phyloP scores from a whole-genome alignment of 2,797 vertebrate genomes.

The Sitta carolinensis region DNA sequence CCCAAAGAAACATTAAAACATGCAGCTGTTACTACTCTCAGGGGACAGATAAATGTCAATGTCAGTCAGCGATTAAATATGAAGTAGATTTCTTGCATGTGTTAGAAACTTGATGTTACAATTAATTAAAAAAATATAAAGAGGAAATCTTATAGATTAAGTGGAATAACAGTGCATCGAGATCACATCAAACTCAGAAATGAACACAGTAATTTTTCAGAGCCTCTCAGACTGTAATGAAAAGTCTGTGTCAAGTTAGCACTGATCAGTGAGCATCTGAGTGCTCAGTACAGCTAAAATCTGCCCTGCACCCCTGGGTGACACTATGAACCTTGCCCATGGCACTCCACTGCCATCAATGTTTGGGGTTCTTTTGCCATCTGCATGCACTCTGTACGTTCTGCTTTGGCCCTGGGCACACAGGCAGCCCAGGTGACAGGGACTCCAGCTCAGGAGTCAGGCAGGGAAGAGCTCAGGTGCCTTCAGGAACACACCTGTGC shows the following conservation, averaged over 20 bases:
- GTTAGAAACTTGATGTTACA: not conserved
- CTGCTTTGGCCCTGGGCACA: not conserved
- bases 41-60: not conserved
- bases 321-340: accelerated
- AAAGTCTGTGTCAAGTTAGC: not conserved
- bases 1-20: not conserved
- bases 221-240: not conserved
- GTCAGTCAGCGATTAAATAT: not conserved
- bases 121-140: not conserved
- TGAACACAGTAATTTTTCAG: not conserved
- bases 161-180: not conserved
- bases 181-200: not conserved
- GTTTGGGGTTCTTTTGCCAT: not conserved
- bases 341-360: too few relatives aligned
- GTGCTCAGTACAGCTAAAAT: not conserved
- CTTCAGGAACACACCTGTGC: not conserved
- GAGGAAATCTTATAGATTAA: not conserved
- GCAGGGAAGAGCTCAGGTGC: accelerated
- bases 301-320: accelerated
- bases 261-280: not conserved
- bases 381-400: too few relatives aligned
- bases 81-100: not conserved
- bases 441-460: not conserved
- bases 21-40: not conserved
- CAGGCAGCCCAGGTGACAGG: not conserved